Base-by-base conservation (phyloP, 2,888 invertebrate species). In the Idaea dimidiata region DNA sequence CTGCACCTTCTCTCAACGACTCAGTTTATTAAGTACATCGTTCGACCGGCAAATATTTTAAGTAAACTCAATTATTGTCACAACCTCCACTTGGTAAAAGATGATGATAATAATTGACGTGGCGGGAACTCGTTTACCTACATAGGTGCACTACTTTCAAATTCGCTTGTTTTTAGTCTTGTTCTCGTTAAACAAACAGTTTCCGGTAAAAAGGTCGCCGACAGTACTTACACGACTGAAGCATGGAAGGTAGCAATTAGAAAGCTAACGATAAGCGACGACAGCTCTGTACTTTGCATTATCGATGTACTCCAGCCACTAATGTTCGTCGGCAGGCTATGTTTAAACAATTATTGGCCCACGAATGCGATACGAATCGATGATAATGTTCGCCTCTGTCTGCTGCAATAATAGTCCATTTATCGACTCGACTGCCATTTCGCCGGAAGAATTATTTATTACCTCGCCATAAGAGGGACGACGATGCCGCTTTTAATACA, bases 271-370 rank as follows among this genome's bases (percentile, higher is more conserved):
- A 82, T 77, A 72, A 68, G 72, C 75, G 78, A 70, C 74, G 77
- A 77, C 77, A 75, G 77, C 68, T 75, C 69, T 73, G 77, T 74
- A 73, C 72, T 79, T 72, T 84, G 83, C 86, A 87, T 87, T 88
- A 89, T 88, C 85, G 80, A 88, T 84, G 78, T 75, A 77, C 79
- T 43, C 43, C 81, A 73, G 78, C 81, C 81, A 75, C 86, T 88
- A 89, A 87, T 84, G 83, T 82, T 80, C 81, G 80, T 76, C 84
- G 77, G 82, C 82, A 80, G 80, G 81, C 86, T 87, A 84, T 88
- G 88, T 88, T 90, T 88, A 88, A 89, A 90, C 89, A 89, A 90
- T 91, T 88, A 90, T 88, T 85, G 81, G 83, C 77, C 79, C 77
- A 81, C 83, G 82, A 88, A 87, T 84, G 83, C 87, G 88, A 89